Evolutionary conservation across 2,888 invertebrate species (phyloP).

Genomic region (Falcaria lacertinaria): DNA sequence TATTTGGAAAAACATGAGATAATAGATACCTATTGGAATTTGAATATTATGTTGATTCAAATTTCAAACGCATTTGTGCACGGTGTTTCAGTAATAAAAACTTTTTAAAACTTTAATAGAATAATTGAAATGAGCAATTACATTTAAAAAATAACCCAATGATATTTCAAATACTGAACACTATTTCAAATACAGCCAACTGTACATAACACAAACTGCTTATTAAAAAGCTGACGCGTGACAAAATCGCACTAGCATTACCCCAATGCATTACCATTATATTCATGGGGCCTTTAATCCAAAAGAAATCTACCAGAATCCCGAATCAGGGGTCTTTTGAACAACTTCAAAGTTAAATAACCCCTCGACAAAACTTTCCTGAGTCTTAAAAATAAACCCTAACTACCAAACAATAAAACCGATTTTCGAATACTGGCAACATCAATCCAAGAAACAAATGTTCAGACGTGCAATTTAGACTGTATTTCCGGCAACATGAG

Average conservation of each 20-base stretch:
- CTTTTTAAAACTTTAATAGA: no score
- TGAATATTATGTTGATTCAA: no score
- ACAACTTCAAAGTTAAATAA: constrained; percentile 78
- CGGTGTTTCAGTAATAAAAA: no score
- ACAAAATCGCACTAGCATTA: constrained; percentile 57
- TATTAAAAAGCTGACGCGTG: constrained; percentile 54
- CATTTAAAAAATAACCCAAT: no score
- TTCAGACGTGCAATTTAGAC: constrained; percentile 74
- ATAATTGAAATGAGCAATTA: no score
- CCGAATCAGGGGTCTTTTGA: constrained; percentile 75
- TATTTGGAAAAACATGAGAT: no score
- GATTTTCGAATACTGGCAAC: constrained; percentile 27
- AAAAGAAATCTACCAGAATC: constrained; percentile 77
- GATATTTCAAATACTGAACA: no score
- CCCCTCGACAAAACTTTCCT: constrained; percentile 46
- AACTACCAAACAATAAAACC: constrained; percentile 32
- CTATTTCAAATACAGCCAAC: constrained; percentile 9
- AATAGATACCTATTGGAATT: no score
- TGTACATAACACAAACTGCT: constrained; percentile 22
- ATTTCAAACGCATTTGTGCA: no score
- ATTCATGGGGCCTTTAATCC: constrained; percentile 77
- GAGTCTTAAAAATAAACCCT: constrained; percentile 33
- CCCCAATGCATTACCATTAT: constrained; percentile 74
- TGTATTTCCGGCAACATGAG: constrained; percentile 78
- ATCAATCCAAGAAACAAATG: constrained; percentile 67